Percentiles rank a stretch among this genome's conserved stretches.
These are phyloP conservation scores for Manis pentadactyla DNA, from an alignment of 2,797 vertebrate genomes.

Conservation along the genomic window DNA sequence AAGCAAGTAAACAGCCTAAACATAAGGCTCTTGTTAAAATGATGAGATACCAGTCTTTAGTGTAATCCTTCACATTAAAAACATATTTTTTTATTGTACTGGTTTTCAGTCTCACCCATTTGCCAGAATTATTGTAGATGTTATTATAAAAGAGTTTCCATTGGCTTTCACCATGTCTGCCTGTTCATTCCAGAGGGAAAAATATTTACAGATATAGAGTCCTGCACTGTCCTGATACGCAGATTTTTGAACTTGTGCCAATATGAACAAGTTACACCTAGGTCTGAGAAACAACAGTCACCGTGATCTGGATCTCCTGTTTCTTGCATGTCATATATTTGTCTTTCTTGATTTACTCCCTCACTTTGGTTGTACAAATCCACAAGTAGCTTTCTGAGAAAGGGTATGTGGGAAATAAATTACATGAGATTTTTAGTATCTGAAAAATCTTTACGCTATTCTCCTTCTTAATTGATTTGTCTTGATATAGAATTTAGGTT, in stretches of 20 bases:
- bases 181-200: slow-evolving; percentile 9
- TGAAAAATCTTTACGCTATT: not conserved
- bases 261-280: not conserved
- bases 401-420: not conserved
- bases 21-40: not conserved
- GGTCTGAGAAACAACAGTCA: not conserved
- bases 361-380: not conserved
- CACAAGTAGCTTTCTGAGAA: not conserved
- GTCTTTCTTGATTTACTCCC: not conserved
- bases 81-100: not conserved
- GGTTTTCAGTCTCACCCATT: not conserved
- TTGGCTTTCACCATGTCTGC: not conserved
- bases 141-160: slow-evolving; percentile 4
- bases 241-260: not conserved
- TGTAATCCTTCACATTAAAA: not conserved
- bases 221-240: not conserved
- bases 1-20: not conserved
- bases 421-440: not conserved
- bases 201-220: not conserved
- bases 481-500: not conserved
- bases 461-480: slow-evolving; percentile 4
- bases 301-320: not conserved
- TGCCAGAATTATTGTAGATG: not conserved
- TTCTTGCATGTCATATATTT: not conserved
- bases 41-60: not conserved